Percentiles rank a stretch among this genome's conserved stretches.
Evolutionary conservation across 2,797 vertebrate species (phyloP).

Genomic region (Coregonus sp.): DNA sequence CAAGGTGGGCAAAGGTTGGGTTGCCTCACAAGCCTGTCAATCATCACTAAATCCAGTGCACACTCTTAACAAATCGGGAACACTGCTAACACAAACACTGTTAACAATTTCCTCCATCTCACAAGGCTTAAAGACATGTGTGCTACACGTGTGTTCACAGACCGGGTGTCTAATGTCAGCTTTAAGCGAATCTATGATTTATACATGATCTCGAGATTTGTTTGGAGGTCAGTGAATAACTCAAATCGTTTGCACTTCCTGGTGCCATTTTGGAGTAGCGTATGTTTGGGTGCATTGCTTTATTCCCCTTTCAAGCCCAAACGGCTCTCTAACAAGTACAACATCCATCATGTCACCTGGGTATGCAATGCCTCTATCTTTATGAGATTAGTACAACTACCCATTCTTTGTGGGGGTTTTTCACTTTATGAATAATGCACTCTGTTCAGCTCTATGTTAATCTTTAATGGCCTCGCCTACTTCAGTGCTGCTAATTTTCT

Average conservation of each 20-base stretch:
- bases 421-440: slow-evolving; percentile 39
- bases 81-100: too few species aligned
- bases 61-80: not conserved
- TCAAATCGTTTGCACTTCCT: not conserved
- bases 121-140: not conserved
- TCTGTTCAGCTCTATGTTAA: slow-evolving; percentile 31
- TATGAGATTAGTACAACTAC: slow-evolving; percentile 22
- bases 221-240: slow-evolving; percentile 1
- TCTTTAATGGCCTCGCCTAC: slow-evolving; percentile 33
- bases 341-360: slow-evolving; percentile 12
- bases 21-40: not conserved
- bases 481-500: slow-evolving; percentile 8
- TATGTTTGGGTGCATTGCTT: slow-evolving; percentile 4
- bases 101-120: not conserved
- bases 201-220: slow-evolving; percentile 21
- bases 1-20: not conserved
- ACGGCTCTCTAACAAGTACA: slow-evolving; percentile 2
- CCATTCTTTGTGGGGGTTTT: not conserved
- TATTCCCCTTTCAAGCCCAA: not conserved
- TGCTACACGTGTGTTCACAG: slow-evolving; percentile 1
- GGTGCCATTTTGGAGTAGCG: not conserved
- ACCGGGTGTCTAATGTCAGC: slow-evolving; percentile 2
- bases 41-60: slow-evolving; percentile 3
- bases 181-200: slow-evolving; percentile 16
- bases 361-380: not conserved